Evolutionary conservation across 1,140 invertebrate genomes (phyloP).

Genomic region (Diabrotica undecimpunctata): DNA sequence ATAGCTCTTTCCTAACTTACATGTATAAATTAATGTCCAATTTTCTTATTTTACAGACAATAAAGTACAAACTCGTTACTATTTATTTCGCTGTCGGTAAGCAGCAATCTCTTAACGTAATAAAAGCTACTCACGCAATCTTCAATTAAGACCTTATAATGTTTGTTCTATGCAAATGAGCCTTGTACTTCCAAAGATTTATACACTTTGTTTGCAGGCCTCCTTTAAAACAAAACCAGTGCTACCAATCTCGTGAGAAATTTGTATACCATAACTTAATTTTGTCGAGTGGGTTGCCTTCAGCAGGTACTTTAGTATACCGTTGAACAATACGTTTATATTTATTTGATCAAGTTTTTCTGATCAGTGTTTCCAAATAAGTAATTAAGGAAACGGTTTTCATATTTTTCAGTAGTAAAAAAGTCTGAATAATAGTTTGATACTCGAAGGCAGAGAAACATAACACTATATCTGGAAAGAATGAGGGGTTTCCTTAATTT

Average conservation of each 20-base stretch:
- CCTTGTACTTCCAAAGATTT: conserved; percentile 31
- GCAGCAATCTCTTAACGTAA: conserved; percentile 24
- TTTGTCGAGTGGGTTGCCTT: conserved; percentile 17
- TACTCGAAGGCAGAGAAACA: no score
- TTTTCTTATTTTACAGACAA: not conserved
- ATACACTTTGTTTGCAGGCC: conserved; percentile 29
- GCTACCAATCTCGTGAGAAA: conserved; percentile 26
- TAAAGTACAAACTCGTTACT: conserved; percentile 19
- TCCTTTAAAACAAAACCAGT: conserved; percentile 20
- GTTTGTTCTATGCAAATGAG: conserved; percentile 39
- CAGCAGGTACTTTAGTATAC: no score
- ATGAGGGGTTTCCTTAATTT: no score
- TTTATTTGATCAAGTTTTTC: no score
- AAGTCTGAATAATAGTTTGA: no score
- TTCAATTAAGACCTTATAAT: conserved; percentile 38
- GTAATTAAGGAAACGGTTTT: no score
- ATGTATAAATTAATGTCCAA: no score
- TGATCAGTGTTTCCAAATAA: no score
- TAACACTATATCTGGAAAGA: no score
- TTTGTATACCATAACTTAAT: conserved; percentile 35
- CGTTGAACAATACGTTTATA: no score
- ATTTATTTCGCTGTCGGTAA: conserved; percentile 16
- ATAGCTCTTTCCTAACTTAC: no score
- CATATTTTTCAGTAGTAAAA: no score
- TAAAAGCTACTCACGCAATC: conserved; percentile 36